Base-by-base conservation (phyloP, 2,797 vertebrate genomes). In the Paguma larvata region DNA sequence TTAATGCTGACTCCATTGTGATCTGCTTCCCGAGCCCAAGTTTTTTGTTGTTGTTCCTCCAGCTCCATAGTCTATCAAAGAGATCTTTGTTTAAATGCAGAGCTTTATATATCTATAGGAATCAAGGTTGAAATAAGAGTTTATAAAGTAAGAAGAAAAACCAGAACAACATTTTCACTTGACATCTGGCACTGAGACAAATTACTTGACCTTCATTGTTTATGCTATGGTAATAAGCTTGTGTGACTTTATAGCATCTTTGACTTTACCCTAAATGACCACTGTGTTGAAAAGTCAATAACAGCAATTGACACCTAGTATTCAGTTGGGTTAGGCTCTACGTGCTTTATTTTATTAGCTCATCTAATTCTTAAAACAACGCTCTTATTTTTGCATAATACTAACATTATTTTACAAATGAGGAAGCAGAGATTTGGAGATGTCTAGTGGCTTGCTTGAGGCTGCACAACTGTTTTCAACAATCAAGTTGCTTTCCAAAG, bases 61-160 rank as follows among this genome's bases (percentile, higher is more conserved):
- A 48, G 11, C 19, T 87, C 14, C 10, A 85, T 16, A 53, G 27
- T 5, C 62, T 72, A 70, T 13, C 44, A 3, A 25, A 34, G 38
- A 85, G 48, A 79, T 25, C 59, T 77, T 25, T 94, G 56, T 78
- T 92, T 89, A 78, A 94, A 94, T 75, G 41, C 9, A 48, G 63
- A 94, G 38, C 3, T 72, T 62, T 53, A 41, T 70, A 51, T 62
- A 56, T 85, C 18, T 94, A 18, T 21, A 90, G 82, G 90, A 70
- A 72, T 41, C 51, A 89, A 82, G 27, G 46, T 14, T 62, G 79
- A 93, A 48, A 19, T 5, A 89, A 87, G 51, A 82, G 18, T 25
- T 56, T 87, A 91, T 62, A 78, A 53, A 84, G 75, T 48, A 73
- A 83, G 79, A 93, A 67, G 21, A 90, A 91, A 91, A 97, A 38